phyloP scores from a whole-genome alignment of 1,140 invertebrate genomes.

The Drosophila miranda region DNA sequence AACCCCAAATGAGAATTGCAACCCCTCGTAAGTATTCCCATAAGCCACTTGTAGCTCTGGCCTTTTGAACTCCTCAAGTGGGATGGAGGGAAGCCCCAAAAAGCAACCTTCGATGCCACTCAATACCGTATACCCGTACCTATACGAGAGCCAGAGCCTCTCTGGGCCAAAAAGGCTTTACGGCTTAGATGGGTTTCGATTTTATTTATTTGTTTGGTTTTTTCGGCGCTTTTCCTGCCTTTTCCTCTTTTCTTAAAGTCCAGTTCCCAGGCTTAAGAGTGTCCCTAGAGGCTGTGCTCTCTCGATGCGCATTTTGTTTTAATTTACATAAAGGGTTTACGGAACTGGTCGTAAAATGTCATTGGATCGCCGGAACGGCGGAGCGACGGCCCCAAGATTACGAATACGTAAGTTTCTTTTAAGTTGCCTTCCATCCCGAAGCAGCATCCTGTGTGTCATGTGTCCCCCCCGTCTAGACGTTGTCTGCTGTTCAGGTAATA shows the following conservation, averaged over 20 bases:
- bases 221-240: not conserved
- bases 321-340: conserved; percentile 62
- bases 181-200: too few species aligned
- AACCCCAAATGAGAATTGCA: conserved; percentile 4
- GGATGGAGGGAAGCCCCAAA: not conserved
- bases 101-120: conserved; percentile 4
- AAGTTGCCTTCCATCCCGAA: not conserved
- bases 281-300: too few species aligned
- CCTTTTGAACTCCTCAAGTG: conserved; percentile 52
- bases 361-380: conserved; percentile 20
- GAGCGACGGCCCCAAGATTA: conserved; percentile 31
- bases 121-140: too few species aligned
- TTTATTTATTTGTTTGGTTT: not conserved
- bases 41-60: conserved; percentile 52
- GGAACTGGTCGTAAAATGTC: conserved; percentile 55
- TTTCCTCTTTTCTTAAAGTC: too few species aligned
- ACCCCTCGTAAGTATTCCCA: conserved; percentile 35
- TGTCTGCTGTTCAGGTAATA: conserved; percentile 50
- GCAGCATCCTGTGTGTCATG: conserved; percentile 11
- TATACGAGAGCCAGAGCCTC: not conserved
- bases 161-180: conserved; percentile 1
- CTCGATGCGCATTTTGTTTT: conserved; percentile 47
- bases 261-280: too few species aligned
- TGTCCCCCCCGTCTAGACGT: conserved; percentile 49
- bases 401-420: conserved; percentile 18